Base-by-base conservation (phyloP, 2,888 invertebrate species). In the Spilosoma lubricipeda region DNA sequence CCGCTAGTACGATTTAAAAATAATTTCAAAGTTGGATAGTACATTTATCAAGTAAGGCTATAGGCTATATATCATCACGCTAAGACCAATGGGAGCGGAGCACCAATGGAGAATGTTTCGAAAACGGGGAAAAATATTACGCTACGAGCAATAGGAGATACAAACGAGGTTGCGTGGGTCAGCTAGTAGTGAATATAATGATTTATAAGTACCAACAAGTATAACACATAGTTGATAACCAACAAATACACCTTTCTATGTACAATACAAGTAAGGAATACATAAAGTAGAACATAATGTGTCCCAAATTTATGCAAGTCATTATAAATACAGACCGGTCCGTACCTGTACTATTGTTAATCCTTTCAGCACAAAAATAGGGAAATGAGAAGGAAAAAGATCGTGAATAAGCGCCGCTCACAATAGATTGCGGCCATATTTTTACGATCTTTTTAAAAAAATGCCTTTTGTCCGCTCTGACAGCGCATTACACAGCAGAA, bases 311-410 rank as follows among this genome's bases (percentile, higher is more conserved):
- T 87, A 89, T 82, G 88, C 90, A 83, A 85, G 87, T 90, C 89
- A 91, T 86, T 87, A 88, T 87, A 90, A 56, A 90, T 90, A 85
- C 86, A 82, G 76, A 78, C 77, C 83, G 77, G 80, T 72, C 83
- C 83, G 85, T 87, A 93, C 93, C 93, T 93, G 92, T 90, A 88
- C 91, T 90, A 93, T 93, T 93, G 93, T 94, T 93, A 93, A 94
- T 94, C 94, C 93, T 94, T 93, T 91, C 91, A 91, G 90, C 91
- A 90, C 89, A 92, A 92, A 93, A 94, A 93, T 92, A 90, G 91
- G 92, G 92, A 93, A 94, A 93, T 93, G 92, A 90, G 90, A 91
- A 92, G 91, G 90, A 91, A 93, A 93, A 93, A 91, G 89, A 90
- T 90, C 87, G 81, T 89, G 92, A 93, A 94, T 91, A 92, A 92